Evolutionary conservation across 2,888 invertebrate genomes (phyloP).

Genomic region (Cheilosia soror): DNA sequence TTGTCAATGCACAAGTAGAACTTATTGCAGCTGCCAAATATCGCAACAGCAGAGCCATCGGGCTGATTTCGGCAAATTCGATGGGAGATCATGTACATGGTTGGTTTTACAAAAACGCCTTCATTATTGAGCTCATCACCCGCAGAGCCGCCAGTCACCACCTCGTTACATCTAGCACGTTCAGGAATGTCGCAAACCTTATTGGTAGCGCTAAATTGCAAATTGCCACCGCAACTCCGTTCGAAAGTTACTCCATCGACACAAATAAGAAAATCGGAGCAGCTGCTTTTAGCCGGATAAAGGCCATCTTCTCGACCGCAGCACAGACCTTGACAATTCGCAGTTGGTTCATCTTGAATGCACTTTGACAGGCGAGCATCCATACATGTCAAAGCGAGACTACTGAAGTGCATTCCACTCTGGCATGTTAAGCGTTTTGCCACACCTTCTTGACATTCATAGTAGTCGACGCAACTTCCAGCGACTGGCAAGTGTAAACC

Average conservation of each 20-base stretch:
- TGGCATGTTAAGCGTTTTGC: conserved; percentile 38
- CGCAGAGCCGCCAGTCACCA: background rate
- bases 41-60: conserved; percentile 13
- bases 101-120: background rate
- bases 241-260: conserved; percentile 13
- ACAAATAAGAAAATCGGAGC: conserved; percentile 40
- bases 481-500: conserved; percentile 61
- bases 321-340: conserved; percentile 51
- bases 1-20: conserved; percentile 54
- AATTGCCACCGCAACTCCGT: conserved; percentile 39
- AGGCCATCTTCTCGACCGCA: conserved; percentile 51
- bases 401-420: conserved; percentile 48
- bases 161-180: conserved; percentile 31
- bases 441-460: conserved; percentile 37
- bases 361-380: conserved; percentile 54
- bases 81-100: conserved; percentile 46
- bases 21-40: conserved; percentile 59
- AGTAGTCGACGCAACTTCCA: conserved; percentile 55
- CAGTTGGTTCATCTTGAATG: background rate
- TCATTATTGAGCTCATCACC: background rate
- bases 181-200: conserved; percentile 58
- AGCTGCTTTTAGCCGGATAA: conserved; percentile 35
- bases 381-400: conserved; percentile 43
- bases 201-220: conserved; percentile 42
- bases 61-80: conserved; percentile 26